A percentile compares a stretch with the other conserved stretches of the same genome.
Conservation (phyloP, 23 tunicate species). For the Aplidium turbinatum region DNA sequence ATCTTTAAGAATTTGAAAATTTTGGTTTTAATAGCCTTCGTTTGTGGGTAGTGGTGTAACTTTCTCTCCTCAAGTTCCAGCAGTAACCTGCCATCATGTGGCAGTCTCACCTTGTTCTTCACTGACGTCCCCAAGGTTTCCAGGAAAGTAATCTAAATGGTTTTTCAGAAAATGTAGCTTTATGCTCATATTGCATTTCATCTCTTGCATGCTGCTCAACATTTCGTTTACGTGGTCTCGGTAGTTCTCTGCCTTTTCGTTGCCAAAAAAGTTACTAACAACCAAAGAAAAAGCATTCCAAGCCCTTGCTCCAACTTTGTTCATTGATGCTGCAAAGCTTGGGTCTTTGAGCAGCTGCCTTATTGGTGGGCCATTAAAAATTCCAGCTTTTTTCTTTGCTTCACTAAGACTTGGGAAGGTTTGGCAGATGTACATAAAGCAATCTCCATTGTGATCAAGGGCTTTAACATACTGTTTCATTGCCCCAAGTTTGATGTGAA, state of each 20-base stretch:
- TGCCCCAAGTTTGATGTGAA: no score
- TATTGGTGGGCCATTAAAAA: constrained; percentile 14
- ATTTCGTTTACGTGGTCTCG: constrained; percentile 5
- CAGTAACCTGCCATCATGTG: constrained; percentile 1
- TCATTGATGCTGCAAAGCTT: no score
- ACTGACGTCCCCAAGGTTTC: constrained; percentile 5
- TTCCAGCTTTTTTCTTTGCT: constrained; percentile 9
- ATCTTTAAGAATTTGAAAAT: not conserved
- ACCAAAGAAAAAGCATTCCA: constrained; percentile 23
- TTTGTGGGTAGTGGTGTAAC: not conserved
- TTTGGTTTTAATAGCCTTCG: not conserved
- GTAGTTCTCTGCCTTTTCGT: constrained; percentile 20
- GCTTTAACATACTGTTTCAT: no score
- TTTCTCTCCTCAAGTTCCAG: not conserved
- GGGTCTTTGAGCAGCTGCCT: constrained; percentile 11
- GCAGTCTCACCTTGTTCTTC: not conserved
- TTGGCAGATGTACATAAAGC: not conserved
- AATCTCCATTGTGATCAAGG: no score
- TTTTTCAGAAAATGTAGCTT: constrained; percentile 24
- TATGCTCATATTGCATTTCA: constrained; percentile 9
- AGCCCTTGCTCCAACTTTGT: constrained; percentile 20
- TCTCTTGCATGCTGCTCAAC: constrained; percentile 18
- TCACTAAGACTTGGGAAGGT: no score
- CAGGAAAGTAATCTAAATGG: constrained; percentile 28
- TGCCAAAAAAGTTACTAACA: constrained; percentile 21